Evolutionary conservation across 1,140 invertebrate species (phyloP).

Genomic region (Centruroides sculpturatus): DNA sequence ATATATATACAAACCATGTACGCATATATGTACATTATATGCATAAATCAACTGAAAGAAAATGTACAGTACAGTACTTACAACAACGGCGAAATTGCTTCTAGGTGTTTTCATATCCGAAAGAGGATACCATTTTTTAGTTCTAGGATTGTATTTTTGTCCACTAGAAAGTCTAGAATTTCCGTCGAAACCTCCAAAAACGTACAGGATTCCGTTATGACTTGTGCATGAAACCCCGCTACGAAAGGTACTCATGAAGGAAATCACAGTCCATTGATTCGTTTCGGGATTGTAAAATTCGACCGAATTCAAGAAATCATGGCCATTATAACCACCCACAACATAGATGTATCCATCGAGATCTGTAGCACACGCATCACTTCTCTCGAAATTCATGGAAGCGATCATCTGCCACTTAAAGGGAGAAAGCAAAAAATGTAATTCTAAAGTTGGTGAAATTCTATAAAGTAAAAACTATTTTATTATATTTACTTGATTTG

Average conservation of each 20-base stretch:
- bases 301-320: conserved; percentile 66
- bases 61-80: conserved; percentile 20
- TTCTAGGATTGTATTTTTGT: conserved; percentile 43
- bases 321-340: conserved; percentile 75
- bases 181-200: conserved; percentile 43
- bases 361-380: conserved; percentile 22
- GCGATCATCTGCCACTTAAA: conserved; percentile 17
- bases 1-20: too few species aligned
- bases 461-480: neutral
- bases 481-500: conserved; percentile 23
- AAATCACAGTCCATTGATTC: conserved; percentile 73
- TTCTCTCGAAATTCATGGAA: conserved; percentile 25
- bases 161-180: conserved; percentile 37
- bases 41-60: too few species aligned
- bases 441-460: neutral
- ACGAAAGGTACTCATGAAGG: conserved; percentile 39
- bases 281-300: conserved; percentile 69
- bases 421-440: neutral
- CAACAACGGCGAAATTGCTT: conserved; percentile 51
- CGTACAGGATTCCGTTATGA: conserved; percentile 30
- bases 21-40: too few species aligned
- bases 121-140: conserved; percentile 41
- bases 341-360: conserved; percentile 52
- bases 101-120: conserved; percentile 50
- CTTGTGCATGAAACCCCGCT: conserved; percentile 40